Conservation (phyloP, 2,888 invertebrate genomes). For the Drosophila meridionalis region DNA sequence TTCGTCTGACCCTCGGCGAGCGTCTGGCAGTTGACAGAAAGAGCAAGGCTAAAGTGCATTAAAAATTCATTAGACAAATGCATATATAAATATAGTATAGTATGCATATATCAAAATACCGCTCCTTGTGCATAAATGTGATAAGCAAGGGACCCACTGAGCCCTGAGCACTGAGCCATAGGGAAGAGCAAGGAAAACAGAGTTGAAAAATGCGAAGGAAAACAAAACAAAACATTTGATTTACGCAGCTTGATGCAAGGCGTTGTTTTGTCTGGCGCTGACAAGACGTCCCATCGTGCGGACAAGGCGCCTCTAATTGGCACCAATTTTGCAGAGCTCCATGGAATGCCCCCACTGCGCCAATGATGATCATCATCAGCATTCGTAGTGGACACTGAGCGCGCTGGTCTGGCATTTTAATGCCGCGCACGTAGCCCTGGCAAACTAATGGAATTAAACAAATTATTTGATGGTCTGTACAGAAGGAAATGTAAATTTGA, state of each 20-base stretch:
- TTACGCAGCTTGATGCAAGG: conserved; percentile 51
- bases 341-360: conserved; percentile 24
- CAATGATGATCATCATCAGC: conserved; percentile 14
- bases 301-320: conserved; percentile 72
- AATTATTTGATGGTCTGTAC: conserved; percentile 69
- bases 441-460: conserved; percentile 76
- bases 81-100: conserved; percentile 27
- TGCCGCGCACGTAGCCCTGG: conserved; percentile 66
- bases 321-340: conserved; percentile 52
- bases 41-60: conserved; percentile 72
- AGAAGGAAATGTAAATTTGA: conserved; percentile 73
- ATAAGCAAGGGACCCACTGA: conserved; percentile 12
- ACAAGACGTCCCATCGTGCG: conserved; percentile 46
- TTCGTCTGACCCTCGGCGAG: conserved; percentile 36
- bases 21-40: conserved; percentile 41
- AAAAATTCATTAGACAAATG: conserved; percentile 71
- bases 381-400: conserved; percentile 4
- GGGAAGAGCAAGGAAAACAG: conserved; percentile 5
- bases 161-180: neutral
- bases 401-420: conserved; percentile 45
- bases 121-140: conserved; percentile 25
- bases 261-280: conserved; percentile 50
- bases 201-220: conserved; percentile 16
- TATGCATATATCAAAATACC: conserved; percentile 19
- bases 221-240: conserved; percentile 62